These are phyloP conservation scores for Dipodomys merriami DNA, from an alignment of 2,113 vertebrate species.

Conservation along the genomic window DNA sequence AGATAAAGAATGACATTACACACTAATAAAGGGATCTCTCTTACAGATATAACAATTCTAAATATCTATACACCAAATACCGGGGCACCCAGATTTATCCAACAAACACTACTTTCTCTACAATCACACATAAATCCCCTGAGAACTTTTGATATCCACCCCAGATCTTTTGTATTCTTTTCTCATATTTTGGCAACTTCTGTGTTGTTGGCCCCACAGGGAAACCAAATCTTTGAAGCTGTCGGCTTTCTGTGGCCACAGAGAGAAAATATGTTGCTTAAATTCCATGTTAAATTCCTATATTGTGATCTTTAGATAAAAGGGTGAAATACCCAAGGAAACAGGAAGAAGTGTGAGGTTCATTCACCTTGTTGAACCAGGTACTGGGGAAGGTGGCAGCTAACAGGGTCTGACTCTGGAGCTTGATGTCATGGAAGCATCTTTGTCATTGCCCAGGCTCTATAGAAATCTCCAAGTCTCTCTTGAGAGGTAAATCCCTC, in stretches of 20 bases:
- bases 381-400: no score
- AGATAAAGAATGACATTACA: no score
- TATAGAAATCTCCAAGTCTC: not conserved
- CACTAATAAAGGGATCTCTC: no score
- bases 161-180: not conserved
- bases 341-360: not conserved
- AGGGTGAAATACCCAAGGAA: not conserved
- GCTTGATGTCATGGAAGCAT: rapidly evolving
- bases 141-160: not conserved
- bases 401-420: no score
- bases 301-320: not conserved
- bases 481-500: not conserved
- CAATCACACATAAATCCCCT: not conserved
- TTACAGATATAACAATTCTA: no score
- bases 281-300: not conserved
- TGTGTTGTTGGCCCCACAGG: rapidly evolving
- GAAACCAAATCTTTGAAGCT: not conserved
- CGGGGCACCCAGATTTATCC: no score
- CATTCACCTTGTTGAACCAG: not conserved
- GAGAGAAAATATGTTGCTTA: not conserved
- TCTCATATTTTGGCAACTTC: not conserved
- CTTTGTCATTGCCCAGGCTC: no score
- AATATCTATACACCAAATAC: no score
- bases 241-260: not conserved
- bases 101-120: no score